Evolutionary conservation across 1,140 invertebrate genomes (phyloP).

Genomic region (Oncopeltus fasciatus): DNA sequence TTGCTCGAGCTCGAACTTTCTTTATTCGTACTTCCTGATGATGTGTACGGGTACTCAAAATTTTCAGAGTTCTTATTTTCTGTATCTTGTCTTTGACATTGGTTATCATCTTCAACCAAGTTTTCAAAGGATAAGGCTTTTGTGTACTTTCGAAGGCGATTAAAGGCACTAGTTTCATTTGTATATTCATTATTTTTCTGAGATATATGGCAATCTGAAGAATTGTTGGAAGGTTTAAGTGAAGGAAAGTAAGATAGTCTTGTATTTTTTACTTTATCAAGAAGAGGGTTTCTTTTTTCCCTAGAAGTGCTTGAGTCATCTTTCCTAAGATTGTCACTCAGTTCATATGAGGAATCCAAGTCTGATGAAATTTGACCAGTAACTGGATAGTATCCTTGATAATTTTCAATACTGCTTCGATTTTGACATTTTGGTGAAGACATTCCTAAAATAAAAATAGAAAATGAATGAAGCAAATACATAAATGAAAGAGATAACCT

Average conservation of each 20-base stretch:
- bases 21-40: neutral
- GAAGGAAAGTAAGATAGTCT: constrained; percentile 50
- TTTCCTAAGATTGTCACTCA: constrained; percentile 33
- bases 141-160: constrained; percentile 3
- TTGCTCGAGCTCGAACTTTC: neutral
- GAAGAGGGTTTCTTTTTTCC: constrained; percentile 50
- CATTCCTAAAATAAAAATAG: constrained; percentile 40
- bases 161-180: neutral
- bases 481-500: too few relatives aligned
- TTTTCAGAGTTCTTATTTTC: neutral
- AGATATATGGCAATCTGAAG: neutral
- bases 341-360: constrained; percentile 5
- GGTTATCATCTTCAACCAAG: constrained; percentile 7
- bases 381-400: constrained; percentile 36
- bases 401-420: constrained; percentile 43
- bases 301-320: constrained; percentile 34
- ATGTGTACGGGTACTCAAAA: neutral
- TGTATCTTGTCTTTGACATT: neutral
- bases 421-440: constrained; percentile 49
- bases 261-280: constrained; percentile 54
- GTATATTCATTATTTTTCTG: neutral
- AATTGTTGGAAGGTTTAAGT: constrained; percentile 22
- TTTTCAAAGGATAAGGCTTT: constrained; percentile 16
- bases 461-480: neutral
- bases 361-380: constrained; percentile 24